Percentiles rank a stretch among this genome's conserved stretches.
These are phyloP conservation scores for Monodelphis domestica DNA, from an alignment of 2,797 vertebrate species.

Conservation along the genomic window DNA sequence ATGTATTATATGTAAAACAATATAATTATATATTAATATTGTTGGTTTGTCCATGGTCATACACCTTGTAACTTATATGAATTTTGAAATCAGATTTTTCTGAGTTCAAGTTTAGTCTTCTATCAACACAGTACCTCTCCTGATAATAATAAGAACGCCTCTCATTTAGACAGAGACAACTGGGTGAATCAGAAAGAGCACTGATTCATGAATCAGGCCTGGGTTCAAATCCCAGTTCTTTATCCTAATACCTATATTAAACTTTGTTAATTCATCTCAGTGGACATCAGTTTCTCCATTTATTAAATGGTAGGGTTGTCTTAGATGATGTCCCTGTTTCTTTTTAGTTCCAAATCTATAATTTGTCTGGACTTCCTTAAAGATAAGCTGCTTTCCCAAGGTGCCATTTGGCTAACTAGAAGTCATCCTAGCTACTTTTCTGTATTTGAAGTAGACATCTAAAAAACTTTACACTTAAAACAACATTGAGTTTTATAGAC, in stretches of 20 bases:
- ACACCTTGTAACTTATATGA: neutral
- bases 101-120: neutral
- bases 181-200: neutral
- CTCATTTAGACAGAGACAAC: neutral
- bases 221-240: neutral
- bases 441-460: neutral
- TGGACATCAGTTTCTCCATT: neutral
- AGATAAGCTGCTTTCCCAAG: neutral
- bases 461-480: neutral
- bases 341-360: neutral
- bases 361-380: neutral
- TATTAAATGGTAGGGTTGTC: neutral
- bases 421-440: neutral
- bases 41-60: neutral
- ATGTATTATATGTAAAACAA: neutral
- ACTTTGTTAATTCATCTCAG: neutral
- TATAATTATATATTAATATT: too few species aligned
- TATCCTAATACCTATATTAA: neutral
- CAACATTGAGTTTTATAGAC: neutral
- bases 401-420: neutral
- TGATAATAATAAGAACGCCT: neutral
- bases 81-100: neutral
- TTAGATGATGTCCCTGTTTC: neutral
- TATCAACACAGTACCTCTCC: neutral
- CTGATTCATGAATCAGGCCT: neutral